Conservation (phyloP, 2,888 invertebrate genomes). For the Camponotus fellah region DNA sequence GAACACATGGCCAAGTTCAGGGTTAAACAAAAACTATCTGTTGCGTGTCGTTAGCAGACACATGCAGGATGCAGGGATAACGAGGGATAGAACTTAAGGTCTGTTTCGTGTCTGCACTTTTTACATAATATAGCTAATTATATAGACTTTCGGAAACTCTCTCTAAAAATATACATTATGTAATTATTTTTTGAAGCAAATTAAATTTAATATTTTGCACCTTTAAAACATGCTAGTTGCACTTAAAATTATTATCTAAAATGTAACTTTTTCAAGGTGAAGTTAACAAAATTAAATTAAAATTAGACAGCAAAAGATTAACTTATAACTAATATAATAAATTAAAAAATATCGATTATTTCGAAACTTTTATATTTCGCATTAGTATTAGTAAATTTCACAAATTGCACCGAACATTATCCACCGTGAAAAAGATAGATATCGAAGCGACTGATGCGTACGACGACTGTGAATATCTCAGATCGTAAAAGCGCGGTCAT, state of each 20-base stretch:
- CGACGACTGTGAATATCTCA: slow-evolving; percentile 32
- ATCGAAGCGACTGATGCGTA: slow-evolving; percentile 16
- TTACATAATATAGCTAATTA: background rate
- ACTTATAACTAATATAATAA: background rate
- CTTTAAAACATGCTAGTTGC: background rate
- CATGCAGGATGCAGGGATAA: slow-evolving; percentile 40
- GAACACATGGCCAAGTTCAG: slow-evolving; percentile 47
- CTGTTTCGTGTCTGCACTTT: slow-evolving; percentile 22
- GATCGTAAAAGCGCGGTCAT: slow-evolving; percentile 43
- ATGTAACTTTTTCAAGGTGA: background rate
- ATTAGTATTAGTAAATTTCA: background rate
- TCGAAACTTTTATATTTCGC: background rate
- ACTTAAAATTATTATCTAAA: slow-evolving; percentile 1
- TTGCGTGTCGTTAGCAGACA: slow-evolving; percentile 48
- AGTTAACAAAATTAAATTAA: background rate
- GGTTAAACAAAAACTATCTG: slow-evolving; percentile 32
- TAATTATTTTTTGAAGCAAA: slow-evolving; percentile 5
- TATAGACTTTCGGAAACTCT: background rate
- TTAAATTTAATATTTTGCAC: background rate
- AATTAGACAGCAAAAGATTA: background rate
- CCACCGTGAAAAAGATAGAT: background rate
- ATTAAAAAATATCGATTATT: background rate
- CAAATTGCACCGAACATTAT: background rate
- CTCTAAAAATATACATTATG: background rate
- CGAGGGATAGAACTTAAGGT: slow-evolving; percentile 25